These are phyloP conservation scores for Automeris io DNA, from an alignment of 2,888 invertebrate species.

Conservation along the genomic window DNA sequence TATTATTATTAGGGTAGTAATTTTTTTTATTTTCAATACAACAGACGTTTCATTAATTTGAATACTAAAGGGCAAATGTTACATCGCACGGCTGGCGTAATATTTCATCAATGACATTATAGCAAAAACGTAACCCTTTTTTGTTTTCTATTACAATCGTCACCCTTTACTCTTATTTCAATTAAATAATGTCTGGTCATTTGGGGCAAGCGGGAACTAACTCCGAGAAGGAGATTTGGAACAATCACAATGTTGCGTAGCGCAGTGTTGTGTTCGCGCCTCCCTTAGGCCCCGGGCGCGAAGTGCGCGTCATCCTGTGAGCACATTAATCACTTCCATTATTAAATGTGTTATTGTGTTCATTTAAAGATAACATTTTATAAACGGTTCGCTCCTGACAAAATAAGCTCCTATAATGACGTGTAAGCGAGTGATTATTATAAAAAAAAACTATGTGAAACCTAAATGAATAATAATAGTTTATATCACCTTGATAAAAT, in stretches of 20 bases:
- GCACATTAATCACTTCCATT: conserved; percentile 74
- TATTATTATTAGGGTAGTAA: conserved; percentile 1
- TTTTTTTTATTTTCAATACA: conserved; percentile 1
- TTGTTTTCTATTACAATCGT: conserved; percentile 74
- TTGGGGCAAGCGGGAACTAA: conserved; percentile 52
- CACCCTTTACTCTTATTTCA: conserved; percentile 75
- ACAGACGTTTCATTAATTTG: conserved; percentile 15
- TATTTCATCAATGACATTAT: conserved; percentile 64
- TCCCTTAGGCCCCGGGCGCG: conserved; percentile 47
- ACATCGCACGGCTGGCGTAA: conserved; percentile 70
- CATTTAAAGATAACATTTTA: conserved; percentile 74
- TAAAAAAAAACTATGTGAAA: conserved; percentile 54
- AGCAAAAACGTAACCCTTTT: conserved; percentile 68
- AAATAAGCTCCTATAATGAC: conserved; percentile 73
- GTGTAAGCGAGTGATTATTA: conserved; percentile 57
- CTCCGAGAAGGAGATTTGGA: conserved; percentile 23
- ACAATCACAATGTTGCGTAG: conserved; percentile 16
- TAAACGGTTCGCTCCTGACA: conserved; percentile 72
- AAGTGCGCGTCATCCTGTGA: conserved; percentile 72
- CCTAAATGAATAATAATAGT: conserved; percentile 46
- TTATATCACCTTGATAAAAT: conserved; percentile 11
- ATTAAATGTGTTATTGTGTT: conserved; percentile 75
- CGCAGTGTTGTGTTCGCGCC: conserved; percentile 52
- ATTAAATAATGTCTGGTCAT: conserved; percentile 78
- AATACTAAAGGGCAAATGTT: conserved; percentile 65